Evolutionary conservation across 2,888 invertebrate genomes (phyloP), one percentile per base, ranked within the genome.

Genomic region (Monoplex corrugatus): DNA sequence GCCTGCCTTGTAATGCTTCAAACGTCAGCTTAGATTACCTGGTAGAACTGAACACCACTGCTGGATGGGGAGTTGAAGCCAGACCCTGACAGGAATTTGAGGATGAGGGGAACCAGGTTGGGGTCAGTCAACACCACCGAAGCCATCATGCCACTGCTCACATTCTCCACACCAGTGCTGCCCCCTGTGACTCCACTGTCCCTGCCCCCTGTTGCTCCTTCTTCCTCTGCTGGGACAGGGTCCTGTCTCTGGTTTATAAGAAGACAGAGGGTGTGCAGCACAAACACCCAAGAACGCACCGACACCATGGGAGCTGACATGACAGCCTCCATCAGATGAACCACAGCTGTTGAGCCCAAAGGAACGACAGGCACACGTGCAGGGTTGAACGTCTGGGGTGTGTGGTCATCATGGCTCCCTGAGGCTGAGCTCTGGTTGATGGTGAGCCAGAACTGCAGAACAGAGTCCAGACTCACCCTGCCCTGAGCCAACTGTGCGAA

Each of bases 401-500:
- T 92, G 38, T 91, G 92, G 35, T 93, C 93, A 40, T 94, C 94
- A 2, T 90, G 88, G 90, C 95, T 94, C 91, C 94, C 95, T 57
- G 92, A 92, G 86, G 90, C 45, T 50, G 91, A 92, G 96, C 96
- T 98, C 97, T 97, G 96, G 92, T 98, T 98, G 91, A 98, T 96
- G 2, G 98, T 98, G 91, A 98, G 96, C 98, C 98, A 98, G 92
- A 98, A 96, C 92, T 98, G 98, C 68, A 98, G 96, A 86, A 98
- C 97, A 95, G 98, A 97, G 96, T 98, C 98, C 95, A 98, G 97
- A 95, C 98, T 97, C 38, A 97, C 97, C 95, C 98, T 97, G 87
- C 97, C 97, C 86, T 97, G 96, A 92, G 97, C 97, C 38, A 95
- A 93, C 91, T 95, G 95, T n/a, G 97, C 97, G 94, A 98, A 97